These are phyloP conservation scores for Forbesichthys papilliferus DNA, from an alignment of 2,113 vertebrate species.

Conservation along the genomic window DNA sequence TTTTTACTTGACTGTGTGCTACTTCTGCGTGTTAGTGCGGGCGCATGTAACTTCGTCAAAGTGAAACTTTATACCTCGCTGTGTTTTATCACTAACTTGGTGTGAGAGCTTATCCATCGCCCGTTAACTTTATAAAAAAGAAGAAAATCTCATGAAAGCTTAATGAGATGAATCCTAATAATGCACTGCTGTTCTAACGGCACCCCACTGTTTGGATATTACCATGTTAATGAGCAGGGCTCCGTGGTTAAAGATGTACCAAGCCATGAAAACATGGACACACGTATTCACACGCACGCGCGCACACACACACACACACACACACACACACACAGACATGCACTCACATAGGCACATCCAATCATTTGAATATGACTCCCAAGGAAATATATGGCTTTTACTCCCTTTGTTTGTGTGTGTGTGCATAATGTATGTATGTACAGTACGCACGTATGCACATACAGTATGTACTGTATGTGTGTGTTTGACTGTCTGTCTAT, in stretches of 20 bases:
- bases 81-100: conserved; percentile 59
- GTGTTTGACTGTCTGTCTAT: conserved; percentile 32
- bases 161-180: conserved; percentile 81
- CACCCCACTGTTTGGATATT: conserved; percentile 79
- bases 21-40: conserved; percentile 23
- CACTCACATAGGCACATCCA: conserved; percentile 20
- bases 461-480: conserved; percentile 1
- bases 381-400: conserved; percentile 36
- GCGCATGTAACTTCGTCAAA: conserved; percentile 38
- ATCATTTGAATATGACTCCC: conserved; percentile 52
- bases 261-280: conserved; percentile 61
- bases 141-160: conserved; percentile 79
- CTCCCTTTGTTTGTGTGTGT: conserved; percentile 16
- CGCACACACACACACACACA: conserved; percentile 27
- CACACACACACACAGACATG: conserved; percentile 30
- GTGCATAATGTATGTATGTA: conserved; percentile 1
- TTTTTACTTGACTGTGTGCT: not conserved
- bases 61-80: conserved; percentile 34
- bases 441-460: not conserved
- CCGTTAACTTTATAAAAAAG: conserved; percentile 67
- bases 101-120: conserved; percentile 56
- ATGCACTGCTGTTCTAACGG: conserved; percentile 62
- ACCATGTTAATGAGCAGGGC: conserved; percentile 79
- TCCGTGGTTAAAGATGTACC: conserved; percentile 67
- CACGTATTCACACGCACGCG: conserved; percentile 41